Evolutionary conservation across 2,888 invertebrate species (phyloP).

Genomic region (Rhagophthalmus giganteus): DNA sequence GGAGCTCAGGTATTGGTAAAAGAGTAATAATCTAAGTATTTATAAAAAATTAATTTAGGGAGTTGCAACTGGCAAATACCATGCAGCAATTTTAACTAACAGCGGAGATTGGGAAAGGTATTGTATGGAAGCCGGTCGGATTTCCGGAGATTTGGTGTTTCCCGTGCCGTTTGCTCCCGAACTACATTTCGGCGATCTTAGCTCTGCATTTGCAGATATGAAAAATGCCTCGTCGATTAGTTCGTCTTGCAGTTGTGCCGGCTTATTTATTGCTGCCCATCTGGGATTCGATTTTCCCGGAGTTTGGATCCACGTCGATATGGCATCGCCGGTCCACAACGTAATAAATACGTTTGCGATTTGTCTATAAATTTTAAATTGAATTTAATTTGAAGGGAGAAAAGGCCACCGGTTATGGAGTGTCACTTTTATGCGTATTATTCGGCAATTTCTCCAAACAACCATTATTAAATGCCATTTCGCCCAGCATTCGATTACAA

Average conservation of each 20-base stretch:
- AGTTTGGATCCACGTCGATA: conserved; percentile 87
- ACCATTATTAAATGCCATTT: conserved; percentile 57
- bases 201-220: conserved; percentile 86
- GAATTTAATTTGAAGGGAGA: conserved; percentile 79
- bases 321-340: conserved; percentile 79
- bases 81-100: conserved; percentile 82
- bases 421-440: conserved; percentile 75
- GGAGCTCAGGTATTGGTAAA: conserved; percentile 72
- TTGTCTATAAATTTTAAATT: neutral
- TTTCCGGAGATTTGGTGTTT: conserved; percentile 80
- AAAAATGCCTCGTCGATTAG: conserved; percentile 87
- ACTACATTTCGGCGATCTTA: conserved; percentile 85
- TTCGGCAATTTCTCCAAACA: conserved; percentile 72
- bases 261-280: conserved; percentile 82
- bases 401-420: conserved; percentile 84
- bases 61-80: conserved; percentile 84
- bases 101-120: conserved; percentile 65
- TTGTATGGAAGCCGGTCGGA: conserved; percentile 67
- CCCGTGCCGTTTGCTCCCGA: conserved; percentile 88
- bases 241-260: conserved; percentile 86
- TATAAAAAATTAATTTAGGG: conserved; percentile 58
- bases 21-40: neutral
- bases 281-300: conserved; percentile 85
- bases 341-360: conserved; percentile 54
- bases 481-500: conserved; percentile 40